Conservation (phyloP, 2,797 vertebrate genomes). For the Ceyx erithaca region DNA sequence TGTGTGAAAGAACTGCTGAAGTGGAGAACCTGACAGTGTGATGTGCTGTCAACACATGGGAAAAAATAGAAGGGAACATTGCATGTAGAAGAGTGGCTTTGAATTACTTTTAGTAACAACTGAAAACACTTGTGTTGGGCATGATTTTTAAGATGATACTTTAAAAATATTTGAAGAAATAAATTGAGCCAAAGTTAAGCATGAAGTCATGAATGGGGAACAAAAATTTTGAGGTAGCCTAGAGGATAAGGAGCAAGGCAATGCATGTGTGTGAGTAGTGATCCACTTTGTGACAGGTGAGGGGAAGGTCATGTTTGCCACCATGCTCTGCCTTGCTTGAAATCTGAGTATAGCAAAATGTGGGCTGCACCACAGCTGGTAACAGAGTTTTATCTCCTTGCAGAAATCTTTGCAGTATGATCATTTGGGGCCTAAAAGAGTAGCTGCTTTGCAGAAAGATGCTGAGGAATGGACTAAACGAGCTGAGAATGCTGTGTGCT, state of each 20-base stretch:
- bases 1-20: conserved; percentile 13
- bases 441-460: conserved; percentile 87
- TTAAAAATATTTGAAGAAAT: neutral
- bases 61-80: conserved; percentile 56
- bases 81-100: neutral
- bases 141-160: neutral
- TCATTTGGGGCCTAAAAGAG: conserved; percentile 90
- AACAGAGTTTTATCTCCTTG: conserved; percentile 19
- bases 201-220: neutral
- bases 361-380: neutral
- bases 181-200: neutral
- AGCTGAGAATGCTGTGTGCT: conserved; percentile 87
- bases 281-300: neutral
- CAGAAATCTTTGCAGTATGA: conserved; percentile 92
- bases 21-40: conserved; percentile 9
- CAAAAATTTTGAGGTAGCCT: neutral
- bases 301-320: neutral
- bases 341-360: neutral
- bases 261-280: neutral
- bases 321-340: neutral
- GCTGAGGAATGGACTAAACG: conserved; percentile 87
- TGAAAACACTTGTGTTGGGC: neutral
- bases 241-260: neutral
- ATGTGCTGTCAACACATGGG: conserved; percentile 40
- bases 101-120: conserved; percentile 46